These are phyloP conservation scores for Parauchenoglanis ngamensis DNA, from an alignment of 2,797 vertebrate genomes.

Conservation along the genomic window DNA sequence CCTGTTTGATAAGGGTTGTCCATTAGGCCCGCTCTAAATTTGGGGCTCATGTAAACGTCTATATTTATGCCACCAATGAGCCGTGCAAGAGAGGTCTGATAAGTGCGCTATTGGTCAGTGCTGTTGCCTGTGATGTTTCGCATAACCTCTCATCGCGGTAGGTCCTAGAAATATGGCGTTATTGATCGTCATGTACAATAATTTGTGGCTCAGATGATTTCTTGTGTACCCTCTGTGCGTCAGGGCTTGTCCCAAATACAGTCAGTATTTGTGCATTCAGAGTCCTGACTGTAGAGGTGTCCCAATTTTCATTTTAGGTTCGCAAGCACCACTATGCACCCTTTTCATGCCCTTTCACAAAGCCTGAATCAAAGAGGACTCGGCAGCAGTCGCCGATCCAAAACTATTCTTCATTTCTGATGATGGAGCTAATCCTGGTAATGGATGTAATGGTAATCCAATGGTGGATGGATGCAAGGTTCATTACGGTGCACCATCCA, in stretches of 20 bases:
- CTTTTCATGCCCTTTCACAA: neutral
- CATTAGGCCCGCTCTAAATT: conserved; percentile 28
- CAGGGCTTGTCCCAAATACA: neutral
- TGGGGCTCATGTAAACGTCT: neutral
- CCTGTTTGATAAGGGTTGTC: neutral
- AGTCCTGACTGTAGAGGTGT: neutral
- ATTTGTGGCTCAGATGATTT: neutral
- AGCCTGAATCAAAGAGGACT: neutral
- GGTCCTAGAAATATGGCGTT: neutral
- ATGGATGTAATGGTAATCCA: too few species aligned
- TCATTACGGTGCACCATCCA: neutral
- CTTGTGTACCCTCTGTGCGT: neutral
- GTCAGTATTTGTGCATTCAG: neutral
- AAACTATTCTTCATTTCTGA: neutral
- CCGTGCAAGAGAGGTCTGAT: neutral
- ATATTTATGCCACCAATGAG: conserved; percentile 1
- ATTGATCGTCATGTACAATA: neutral
- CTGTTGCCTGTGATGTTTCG: neutral
- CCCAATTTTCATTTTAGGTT: neutral
- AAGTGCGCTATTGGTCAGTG: neutral
- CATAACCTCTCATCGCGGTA: neutral
- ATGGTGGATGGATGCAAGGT: neutral
- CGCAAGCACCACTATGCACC: neutral
- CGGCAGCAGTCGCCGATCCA: neutral
- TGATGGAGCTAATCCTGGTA: neutral